These are phyloP conservation scores for Aurelia sp. DNA, from an alignment of 30 jellyfish, hydroid and myxozoan species.

Conservation along the genomic window DNA sequence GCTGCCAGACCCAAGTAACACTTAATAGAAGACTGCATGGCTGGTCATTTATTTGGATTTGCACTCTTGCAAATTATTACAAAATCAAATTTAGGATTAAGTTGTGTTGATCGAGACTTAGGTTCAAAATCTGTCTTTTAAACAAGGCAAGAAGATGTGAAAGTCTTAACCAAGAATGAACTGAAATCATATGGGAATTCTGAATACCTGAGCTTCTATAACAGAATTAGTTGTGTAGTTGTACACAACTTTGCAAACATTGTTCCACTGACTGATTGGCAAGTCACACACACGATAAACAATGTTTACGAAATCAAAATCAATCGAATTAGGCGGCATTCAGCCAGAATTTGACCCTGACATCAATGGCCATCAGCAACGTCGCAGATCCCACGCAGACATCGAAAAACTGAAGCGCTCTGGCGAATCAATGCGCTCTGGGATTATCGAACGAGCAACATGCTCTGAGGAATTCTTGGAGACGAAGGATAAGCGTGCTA, in stretches of 20 bases:
- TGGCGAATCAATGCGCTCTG: constrained; percentile 33
- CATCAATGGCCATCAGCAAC: constrained; percentile 17
- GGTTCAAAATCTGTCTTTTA: no score
- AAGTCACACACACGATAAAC: neutral
- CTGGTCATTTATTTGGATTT: no score
- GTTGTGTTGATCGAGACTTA: no score
- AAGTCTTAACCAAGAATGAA: no score
- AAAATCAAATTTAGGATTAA: no score
- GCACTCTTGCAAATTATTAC: no score
- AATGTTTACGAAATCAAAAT: constrained; percentile 62
- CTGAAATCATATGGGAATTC: no score
- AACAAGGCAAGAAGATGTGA: no score
- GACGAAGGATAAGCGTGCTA: neutral
- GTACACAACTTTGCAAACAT: neutral
- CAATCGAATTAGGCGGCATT: constrained; percentile 65
- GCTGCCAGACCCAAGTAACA: no score
- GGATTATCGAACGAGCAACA: constrained; percentile 16
- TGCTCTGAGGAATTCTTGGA: constrained; percentile 3
- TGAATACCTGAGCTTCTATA: neutral
- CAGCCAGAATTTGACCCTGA: constrained; percentile 25
- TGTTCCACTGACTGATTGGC: neutral
- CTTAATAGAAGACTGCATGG: no score
- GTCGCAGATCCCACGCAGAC: constrained; percentile 62
- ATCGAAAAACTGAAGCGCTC: constrained; percentile 31
- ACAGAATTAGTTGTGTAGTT: neutral